Evolutionary conservation across 2,797 vertebrate species (phyloP).

Genomic region (Urophycis tenuis): DNA sequence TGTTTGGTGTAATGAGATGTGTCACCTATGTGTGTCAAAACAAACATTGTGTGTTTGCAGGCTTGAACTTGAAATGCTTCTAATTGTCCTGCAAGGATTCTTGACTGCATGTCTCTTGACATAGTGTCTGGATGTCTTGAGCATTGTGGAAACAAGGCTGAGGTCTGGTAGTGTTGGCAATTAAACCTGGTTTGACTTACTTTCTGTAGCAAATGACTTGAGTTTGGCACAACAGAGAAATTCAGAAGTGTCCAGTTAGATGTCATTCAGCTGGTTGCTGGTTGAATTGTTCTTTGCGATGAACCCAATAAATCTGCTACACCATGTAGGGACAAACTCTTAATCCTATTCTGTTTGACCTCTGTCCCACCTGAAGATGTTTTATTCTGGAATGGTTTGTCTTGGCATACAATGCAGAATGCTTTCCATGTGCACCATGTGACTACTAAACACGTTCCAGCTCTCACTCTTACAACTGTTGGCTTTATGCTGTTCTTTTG

Average conservation of each 20-base stretch:
- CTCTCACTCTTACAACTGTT: conserved; percentile 30
- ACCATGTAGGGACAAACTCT: neutral
- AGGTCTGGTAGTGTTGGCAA: conserved; percentile 3
- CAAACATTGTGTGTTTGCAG: neutral
- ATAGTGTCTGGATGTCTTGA: neutral
- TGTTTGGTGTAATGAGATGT: neutral
- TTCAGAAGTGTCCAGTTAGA: neutral
- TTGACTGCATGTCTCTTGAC: conserved; percentile 19
- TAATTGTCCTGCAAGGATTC: neutral
- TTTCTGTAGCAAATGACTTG: neutral
- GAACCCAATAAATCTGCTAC: neutral
- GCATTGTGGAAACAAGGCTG: conserved; percentile 6
- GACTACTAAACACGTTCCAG: conserved; percentile 27
- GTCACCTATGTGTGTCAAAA: too few relatives aligned
- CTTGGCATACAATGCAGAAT: conserved; percentile 37
- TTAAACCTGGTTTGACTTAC: neutral
- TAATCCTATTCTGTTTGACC: neutral
- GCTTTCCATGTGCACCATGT: conserved; percentile 37
- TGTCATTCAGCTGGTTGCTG: neutral
- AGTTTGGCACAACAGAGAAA: neutral
- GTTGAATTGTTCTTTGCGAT: neutral
- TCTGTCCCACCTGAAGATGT: neutral
- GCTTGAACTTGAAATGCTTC: neutral
- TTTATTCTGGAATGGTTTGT: conserved; percentile 8
- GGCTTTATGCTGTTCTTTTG: conserved; percentile 23